Conservation (phyloP, 1,140 invertebrate species). For the Protaetia brevitarsis region DNA sequence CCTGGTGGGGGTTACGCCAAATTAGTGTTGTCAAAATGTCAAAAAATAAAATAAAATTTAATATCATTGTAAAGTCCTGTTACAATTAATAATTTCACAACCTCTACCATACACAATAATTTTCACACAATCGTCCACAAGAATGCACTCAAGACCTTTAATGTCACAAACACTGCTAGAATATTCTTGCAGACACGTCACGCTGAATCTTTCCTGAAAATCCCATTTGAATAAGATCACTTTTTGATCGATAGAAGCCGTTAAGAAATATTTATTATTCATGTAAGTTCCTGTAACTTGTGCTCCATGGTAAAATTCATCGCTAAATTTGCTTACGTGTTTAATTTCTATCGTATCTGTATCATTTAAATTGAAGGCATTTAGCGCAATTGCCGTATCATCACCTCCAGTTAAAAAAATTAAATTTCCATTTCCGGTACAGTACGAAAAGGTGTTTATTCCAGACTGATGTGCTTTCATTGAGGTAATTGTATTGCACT, state of each 20-base stretch:
- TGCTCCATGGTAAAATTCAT: constrained; percentile 54
- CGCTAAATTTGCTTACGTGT: constrained; percentile 1
- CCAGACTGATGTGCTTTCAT: constrained; percentile 65
- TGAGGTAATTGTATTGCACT: constrained; percentile 26
- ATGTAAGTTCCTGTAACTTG: constrained; percentile 64
- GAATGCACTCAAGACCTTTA: constrained; percentile 54
- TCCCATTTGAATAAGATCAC: constrained; percentile 52
- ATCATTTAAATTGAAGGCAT: constrained; percentile 43
- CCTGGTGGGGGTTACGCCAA: too few species aligned
- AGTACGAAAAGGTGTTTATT: constrained; percentile 58
- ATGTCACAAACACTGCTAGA: constrained; percentile 53
- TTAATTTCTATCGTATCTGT: neutral
- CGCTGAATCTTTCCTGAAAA: constrained; percentile 37
- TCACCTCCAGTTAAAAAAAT: constrained; percentile 66
- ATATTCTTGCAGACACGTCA: constrained; percentile 48
- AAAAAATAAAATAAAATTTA: too few species aligned
- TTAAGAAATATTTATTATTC: constrained; percentile 50
- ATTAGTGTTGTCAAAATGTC: too few species aligned
- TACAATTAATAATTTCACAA: constrained; percentile 9
- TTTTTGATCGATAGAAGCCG: constrained; percentile 62
- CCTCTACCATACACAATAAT: constrained; percentile 8
- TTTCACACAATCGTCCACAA: neutral
- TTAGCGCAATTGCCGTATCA: constrained; percentile 60
- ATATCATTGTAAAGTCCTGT: too few species aligned
- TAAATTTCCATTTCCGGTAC: constrained; percentile 47